A percentile compares a stretch with the other conserved stretches of the same genome.
Evolutionary conservation across 2,797 vertebrate genomes (phyloP).

Genomic region (Helarctos malayanus): DNA sequence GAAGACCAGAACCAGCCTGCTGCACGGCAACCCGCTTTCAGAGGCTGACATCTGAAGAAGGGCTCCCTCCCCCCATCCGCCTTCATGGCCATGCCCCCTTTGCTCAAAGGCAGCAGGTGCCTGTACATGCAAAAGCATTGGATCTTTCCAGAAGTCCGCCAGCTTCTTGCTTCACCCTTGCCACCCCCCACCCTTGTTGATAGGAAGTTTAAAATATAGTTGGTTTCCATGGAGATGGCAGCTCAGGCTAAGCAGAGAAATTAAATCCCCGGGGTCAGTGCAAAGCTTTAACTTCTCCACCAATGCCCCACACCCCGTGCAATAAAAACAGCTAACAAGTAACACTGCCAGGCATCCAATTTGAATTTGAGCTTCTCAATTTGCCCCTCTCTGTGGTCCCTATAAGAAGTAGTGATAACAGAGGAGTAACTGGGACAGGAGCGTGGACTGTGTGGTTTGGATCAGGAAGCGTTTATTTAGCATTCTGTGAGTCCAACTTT

Average conservation of each 20-base stretch:
- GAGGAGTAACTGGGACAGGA: background rate
- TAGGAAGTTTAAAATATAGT: conserved; percentile 76
- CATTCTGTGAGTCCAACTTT: background rate
- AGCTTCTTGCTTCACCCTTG: background rate
- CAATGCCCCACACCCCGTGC: rapidly evolving
- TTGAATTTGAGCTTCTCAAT: background rate
- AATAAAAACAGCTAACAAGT: background rate
- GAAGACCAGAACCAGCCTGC: background rate
- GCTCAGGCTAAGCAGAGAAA: conserved; percentile 72
- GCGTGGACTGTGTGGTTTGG: background rate
- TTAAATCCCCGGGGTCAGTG: conserved; percentile 75
- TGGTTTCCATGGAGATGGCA: conserved; percentile 78
- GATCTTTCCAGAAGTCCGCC: conserved; percentile 63
- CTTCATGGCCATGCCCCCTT: background rate
- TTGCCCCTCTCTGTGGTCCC: background rate
- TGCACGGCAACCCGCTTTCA: background rate
- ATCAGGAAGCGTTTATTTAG: background rate
- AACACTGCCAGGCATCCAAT: background rate
- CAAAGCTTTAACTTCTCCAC: conserved; percentile 53
- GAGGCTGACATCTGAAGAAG: background rate
- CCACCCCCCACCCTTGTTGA: background rate
- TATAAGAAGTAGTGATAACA: background rate
- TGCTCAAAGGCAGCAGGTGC: background rate
- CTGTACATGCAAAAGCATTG: background rate
- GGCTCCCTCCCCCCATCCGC: background rate